These are phyloP conservation scores for Geodia barretti DNA, from an alignment of 37 sponge, comb jelly and placozoan genomes.

Conservation along the genomic window DNA sequence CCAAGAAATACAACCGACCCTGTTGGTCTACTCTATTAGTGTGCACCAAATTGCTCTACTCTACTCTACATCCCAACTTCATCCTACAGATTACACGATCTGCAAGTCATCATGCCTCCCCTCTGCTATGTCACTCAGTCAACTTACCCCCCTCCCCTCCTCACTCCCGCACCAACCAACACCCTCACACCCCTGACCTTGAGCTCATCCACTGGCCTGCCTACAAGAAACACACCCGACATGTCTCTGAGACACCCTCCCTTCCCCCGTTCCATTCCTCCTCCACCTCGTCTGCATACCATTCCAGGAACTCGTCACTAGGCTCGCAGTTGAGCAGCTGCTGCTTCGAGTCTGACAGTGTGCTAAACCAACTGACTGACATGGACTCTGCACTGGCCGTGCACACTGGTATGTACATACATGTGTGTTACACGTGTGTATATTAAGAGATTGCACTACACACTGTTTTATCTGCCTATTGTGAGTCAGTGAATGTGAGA, in stretches of 20 bases:
- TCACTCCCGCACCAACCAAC: slow-evolving; percentile 3
- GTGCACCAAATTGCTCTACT: too few relatives aligned
- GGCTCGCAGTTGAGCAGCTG: slow-evolving; percentile 61
- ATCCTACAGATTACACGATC: background rate
- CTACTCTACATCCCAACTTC: too few relatives aligned
- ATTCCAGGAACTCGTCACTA: slow-evolving; percentile 60
- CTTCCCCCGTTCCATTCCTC: slow-evolving; percentile 59
- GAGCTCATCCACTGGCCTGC: background rate
- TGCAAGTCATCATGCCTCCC: background rate
- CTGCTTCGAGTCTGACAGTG: slow-evolving; percentile 68
- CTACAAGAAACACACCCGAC: slow-evolving; percentile 43
- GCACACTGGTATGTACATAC: slow-evolving; percentile 5
- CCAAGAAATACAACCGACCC: too few relatives aligned
- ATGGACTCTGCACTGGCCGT: slow-evolving; percentile 28
- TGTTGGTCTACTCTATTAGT: too few relatives aligned
- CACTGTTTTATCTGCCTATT: background rate
- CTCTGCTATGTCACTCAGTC: background rate
- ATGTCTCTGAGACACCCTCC: slow-evolving; percentile 70
- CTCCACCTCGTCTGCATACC: slow-evolving; percentile 60
- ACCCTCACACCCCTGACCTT: background rate
- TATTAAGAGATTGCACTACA: too few relatives aligned
- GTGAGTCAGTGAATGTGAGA: background rate
- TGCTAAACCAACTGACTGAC: slow-evolving; percentile 50
- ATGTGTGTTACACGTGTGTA: background rate
- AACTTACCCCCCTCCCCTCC: background rate